A percentile compares a stretch with the other conserved stretches of the same genome.
These are phyloP conservation scores for Chelonus formosanus DNA, from an alignment of 2,888 invertebrate species.

Conservation along the genomic window DNA sequence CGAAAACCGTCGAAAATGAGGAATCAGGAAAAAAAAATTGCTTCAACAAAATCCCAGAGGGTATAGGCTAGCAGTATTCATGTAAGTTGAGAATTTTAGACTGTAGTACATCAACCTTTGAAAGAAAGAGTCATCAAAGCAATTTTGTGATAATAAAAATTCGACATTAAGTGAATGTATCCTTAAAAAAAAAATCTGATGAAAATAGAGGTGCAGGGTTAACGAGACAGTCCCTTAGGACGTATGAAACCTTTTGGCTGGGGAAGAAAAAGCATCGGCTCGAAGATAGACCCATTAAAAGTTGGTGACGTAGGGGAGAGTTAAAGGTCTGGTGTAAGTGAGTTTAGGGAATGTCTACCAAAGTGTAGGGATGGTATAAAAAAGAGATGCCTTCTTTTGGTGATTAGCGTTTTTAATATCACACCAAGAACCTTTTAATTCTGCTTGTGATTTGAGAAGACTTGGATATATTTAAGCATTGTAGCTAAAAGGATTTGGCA, in stretches of 20 bases:
- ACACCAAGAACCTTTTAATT: slow-evolving; percentile 35
- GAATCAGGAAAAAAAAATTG: slow-evolving; percentile 24
- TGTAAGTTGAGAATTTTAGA: neutral
- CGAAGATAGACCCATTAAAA: slow-evolving; percentile 29
- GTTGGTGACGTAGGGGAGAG: slow-evolving; percentile 21
- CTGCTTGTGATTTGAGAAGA: neutral
- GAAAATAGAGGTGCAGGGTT: slow-evolving; percentile 30
- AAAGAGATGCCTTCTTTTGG: slow-evolving; percentile 34
- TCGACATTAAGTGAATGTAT: slow-evolving; percentile 7
- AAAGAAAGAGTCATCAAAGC: slow-evolving; percentile 27
- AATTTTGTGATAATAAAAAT: slow-evolving; percentile 28
- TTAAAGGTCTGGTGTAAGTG: slow-evolving; percentile 35
- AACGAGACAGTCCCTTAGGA: slow-evolving; percentile 33
- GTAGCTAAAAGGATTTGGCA: slow-evolving; percentile 63
- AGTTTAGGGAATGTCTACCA: slow-evolving; percentile 38
- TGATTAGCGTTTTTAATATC: slow-evolving; percentile 52
- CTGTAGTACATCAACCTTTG: slow-evolving; percentile 9
- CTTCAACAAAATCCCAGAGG: neutral
- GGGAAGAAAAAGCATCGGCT: slow-evolving; percentile 9
- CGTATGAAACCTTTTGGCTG: slow-evolving; percentile 22
- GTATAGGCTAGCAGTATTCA: neutral
- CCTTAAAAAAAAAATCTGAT: slow-evolving; percentile 19
- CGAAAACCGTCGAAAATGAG: slow-evolving; percentile 29
- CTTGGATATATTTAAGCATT: neutral
- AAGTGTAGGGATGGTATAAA: neutral